These are phyloP conservation scores for Marcusenius ussheri DNA, from an alignment of 2,113 vertebrate species.

Conservation along the genomic window DNA sequence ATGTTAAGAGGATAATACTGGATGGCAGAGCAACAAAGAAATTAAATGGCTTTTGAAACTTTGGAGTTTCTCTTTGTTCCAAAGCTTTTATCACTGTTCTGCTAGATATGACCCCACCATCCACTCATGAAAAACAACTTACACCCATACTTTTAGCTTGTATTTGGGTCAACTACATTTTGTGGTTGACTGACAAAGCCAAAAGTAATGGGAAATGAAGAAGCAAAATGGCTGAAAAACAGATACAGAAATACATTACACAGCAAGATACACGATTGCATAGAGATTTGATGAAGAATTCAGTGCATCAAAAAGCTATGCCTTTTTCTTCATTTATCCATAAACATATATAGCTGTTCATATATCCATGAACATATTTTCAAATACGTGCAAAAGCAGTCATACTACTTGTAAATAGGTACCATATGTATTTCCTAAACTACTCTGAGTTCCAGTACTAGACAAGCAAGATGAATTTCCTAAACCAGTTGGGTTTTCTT, in stretches of 20 bases:
- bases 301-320: neutral
- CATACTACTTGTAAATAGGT: neutral
- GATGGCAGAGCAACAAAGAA: neutral
- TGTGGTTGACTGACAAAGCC: neutral
- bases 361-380: neutral
- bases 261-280: neutral
- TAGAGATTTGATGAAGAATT: neutral
- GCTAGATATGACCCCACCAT: neutral
- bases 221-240: neutral
- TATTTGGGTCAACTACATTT: neutral
- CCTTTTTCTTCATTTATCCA: too few relatives aligned
- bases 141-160: neutral
- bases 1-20: neutral
- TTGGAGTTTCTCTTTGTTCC: neutral
- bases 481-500: neutral
- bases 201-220: neutral
- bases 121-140: neutral
- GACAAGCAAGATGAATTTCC: neutral
- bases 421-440: neutral
- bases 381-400: neutral
- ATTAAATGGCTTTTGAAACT: neutral
- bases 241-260: neutral
- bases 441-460: neutral
- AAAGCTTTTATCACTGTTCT: neutral
- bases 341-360: neutral